These are phyloP conservation scores for Luidia sarsii DNA, from an alignment of 53 echinoderm and acorn worm genomes.

Conservation along the genomic window DNA sequence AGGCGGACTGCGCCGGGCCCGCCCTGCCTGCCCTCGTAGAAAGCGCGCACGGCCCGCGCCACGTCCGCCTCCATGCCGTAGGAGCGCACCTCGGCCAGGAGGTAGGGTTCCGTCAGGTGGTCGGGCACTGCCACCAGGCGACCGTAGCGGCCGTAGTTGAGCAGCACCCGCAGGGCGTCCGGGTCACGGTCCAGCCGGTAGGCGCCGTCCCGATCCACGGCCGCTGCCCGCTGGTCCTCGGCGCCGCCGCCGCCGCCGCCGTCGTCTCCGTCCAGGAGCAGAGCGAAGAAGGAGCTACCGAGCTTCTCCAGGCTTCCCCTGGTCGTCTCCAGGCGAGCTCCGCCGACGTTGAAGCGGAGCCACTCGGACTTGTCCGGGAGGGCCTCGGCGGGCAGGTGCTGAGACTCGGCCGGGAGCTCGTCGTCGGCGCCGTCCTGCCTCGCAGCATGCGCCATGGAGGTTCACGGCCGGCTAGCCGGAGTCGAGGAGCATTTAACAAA, in stretches of 20 bases:
- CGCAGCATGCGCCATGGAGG: too few relatives aligned
- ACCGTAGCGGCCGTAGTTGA: slow-evolving; percentile 77
- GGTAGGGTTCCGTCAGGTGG: slow-evolving; percentile 60
- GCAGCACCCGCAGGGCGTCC: slow-evolving; percentile 68
- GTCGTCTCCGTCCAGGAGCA: slow-evolving; percentile 63
- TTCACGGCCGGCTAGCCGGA: too few relatives aligned
- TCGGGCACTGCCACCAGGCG: slow-evolving; percentile 68
- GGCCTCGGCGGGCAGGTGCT: slow-evolving; percentile 63
- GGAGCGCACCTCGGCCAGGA: slow-evolving; percentile 70
- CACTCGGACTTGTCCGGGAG: slow-evolving; percentile 65
- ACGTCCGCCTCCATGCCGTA: slow-evolving; percentile 61
- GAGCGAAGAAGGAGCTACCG: slow-evolving; percentile 65
- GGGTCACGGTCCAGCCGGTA: slow-evolving; percentile 81
- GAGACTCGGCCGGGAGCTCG: slow-evolving; percentile 73
- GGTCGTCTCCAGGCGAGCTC: slow-evolving; percentile 71
- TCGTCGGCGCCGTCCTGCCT: background rate
- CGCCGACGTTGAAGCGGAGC: slow-evolving; percentile 82
- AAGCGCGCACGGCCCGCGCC: slow-evolving; percentile 38
- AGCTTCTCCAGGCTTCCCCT: slow-evolving; percentile 68
- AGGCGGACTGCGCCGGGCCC: slow-evolving; percentile 66
- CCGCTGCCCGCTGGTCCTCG: background rate
- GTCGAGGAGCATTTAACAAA: too few relatives aligned
- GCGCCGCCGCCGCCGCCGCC: background rate
- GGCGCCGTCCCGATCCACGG: slow-evolving; percentile 30
- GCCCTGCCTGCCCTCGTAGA: slow-evolving; percentile 61